Evolutionary conservation across 2,113 vertebrate species (phyloP).

Genomic region (Oxygymnocypris stewartii): DNA sequence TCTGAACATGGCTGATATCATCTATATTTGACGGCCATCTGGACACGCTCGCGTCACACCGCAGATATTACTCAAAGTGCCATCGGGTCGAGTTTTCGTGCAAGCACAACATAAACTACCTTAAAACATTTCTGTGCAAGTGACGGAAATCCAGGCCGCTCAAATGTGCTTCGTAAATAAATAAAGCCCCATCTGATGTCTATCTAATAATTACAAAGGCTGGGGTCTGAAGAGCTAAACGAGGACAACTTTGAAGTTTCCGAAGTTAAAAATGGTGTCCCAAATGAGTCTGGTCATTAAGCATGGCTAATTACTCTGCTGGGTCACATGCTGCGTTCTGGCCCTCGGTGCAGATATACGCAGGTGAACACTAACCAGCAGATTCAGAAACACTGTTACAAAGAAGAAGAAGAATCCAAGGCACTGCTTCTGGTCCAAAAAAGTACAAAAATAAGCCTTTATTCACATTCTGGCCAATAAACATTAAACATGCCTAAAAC

Average conservation of each 20-base stretch:
- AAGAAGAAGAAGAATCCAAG: too few relatives aligned
- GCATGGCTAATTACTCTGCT: not conserved
- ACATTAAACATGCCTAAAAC: too few relatives aligned
- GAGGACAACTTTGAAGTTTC: conserved; percentile 32
- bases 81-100: not conserved
- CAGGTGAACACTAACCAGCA: not conserved
- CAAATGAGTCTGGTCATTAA: conserved; percentile 16
- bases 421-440: too few relatives aligned
- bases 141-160: not conserved
- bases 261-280: conserved; percentile 5
- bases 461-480: too few relatives aligned
- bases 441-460: too few relatives aligned
- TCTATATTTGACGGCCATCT: conserved; percentile 15
- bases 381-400: too few relatives aligned
- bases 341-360: not conserved
- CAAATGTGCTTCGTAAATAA: conserved; percentile 8
- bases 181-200: conserved; percentile 19
- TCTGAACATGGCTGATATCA: not conserved
- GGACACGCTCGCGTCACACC: not conserved
- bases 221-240: conserved; percentile 3
- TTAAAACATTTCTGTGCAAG: conserved; percentile 5
- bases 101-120: not conserved
- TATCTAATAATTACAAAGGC: conserved; percentile 11
- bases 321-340: not conserved
- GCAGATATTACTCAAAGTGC: not conserved